Conservation (phyloP, 2,888 invertebrate species). For the Cantharis rustica region DNA sequence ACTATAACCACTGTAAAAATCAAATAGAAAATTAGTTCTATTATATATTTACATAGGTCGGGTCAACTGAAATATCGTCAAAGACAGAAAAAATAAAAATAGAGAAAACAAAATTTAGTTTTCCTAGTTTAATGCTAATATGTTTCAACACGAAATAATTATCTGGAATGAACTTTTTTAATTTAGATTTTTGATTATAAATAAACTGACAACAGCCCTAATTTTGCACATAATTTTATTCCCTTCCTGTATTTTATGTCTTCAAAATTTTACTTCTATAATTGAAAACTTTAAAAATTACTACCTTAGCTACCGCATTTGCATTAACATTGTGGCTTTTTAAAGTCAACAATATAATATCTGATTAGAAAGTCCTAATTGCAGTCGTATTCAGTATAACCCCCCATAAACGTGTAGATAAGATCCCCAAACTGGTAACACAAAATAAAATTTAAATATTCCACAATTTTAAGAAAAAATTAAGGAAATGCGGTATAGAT, state of each 20-base stretch:
- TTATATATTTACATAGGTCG: no score
- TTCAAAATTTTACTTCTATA: background rate
- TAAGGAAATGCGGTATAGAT: background rate
- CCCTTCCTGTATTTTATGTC: background rate
- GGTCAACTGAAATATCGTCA: no score
- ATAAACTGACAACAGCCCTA: background rate
- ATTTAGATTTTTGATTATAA: background rate
- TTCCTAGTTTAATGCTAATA: background rate
- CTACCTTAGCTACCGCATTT: background rate
- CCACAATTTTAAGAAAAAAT: background rate
- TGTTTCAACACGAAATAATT: background rate
- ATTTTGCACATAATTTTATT: background rate
- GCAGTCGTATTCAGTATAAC: background rate
- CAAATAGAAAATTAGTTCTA: no score
- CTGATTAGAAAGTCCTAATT: background rate
- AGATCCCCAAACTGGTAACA: background rate
- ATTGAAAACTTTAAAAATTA: background rate
- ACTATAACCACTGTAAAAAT: no score
- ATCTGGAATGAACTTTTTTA: background rate
- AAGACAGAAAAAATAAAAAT: no score
- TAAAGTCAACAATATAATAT: background rate
- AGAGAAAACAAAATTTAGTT: background rate
- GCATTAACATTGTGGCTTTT: background rate
- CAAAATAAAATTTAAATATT: background rate
- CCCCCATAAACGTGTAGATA: background rate